Evolutionary conservation across 1,140 invertebrate species (phyloP).

Genomic region (Sycobia sp.): DNA sequence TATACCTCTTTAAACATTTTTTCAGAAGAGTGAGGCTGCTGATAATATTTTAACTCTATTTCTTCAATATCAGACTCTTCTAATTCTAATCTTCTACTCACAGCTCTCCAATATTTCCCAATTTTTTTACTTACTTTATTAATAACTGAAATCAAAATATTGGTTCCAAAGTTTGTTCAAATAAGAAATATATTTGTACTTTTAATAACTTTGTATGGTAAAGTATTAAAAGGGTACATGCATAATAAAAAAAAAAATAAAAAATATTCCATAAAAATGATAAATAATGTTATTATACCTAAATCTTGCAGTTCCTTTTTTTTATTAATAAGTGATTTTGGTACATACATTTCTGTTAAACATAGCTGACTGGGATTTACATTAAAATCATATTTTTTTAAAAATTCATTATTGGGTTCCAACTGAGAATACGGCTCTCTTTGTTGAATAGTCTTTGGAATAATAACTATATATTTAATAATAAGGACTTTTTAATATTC

Average conservation of each 20-base stretch:
- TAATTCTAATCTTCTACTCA: slow-evolving; percentile 61
- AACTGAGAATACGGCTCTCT: no score
- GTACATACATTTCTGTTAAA: no score
- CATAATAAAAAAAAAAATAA: no score
- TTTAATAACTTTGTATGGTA: slow-evolving; percentile 19
- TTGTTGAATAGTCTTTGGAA: no score
- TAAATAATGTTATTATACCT: background rate
- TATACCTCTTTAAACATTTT: slow-evolving; percentile 23
- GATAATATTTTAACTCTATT: slow-evolving; percentile 47
- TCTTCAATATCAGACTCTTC: slow-evolving; percentile 62
- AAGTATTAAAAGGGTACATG: no score
- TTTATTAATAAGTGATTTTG: no score
- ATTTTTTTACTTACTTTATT: slow-evolving; percentile 53
- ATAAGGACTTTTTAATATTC: no score
- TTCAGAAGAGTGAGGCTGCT: slow-evolving; percentile 9
- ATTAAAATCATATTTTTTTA: no score
- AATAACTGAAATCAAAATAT: slow-evolving; percentile 42
- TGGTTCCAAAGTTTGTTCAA: no score
- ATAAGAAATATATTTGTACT: background rate
- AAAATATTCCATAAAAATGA: background rate
- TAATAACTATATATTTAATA: no score
- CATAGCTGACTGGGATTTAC: no score
- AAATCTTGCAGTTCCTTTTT: slow-evolving; percentile 17
- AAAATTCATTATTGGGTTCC: no score
- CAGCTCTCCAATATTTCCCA: slow-evolving; percentile 62